A percentile compares a stretch with the other conserved stretches of the same genome.
Conservation (phyloP, 1,140 invertebrate genomes). For the Drosophila melanogaster region DNA sequence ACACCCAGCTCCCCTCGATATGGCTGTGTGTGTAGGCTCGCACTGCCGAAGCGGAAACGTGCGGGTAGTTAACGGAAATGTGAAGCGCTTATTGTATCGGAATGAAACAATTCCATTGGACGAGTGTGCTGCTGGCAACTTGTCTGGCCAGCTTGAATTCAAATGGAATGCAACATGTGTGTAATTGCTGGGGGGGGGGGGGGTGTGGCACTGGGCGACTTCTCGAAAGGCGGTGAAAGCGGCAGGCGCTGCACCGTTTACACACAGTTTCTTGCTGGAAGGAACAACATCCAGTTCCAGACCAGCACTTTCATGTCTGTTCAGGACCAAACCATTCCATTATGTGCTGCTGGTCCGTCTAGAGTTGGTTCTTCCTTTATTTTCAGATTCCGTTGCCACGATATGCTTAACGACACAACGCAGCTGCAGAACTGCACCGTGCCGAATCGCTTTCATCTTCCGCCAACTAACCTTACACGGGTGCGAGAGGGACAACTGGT, state of each 20-base stretch:
- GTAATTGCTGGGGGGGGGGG: neutral
- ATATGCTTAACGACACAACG: neutral
- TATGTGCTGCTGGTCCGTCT: neutral
- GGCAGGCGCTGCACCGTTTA: neutral
- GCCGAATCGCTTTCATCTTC: neutral
- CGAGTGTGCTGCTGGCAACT: constrained; percentile 19
- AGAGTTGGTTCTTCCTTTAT: neutral
- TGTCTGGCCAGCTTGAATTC: constrained; percentile 39
- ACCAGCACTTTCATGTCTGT: neutral
- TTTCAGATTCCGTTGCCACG: neutral
- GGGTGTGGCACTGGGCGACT: neutral
- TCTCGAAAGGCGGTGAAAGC: neutral
- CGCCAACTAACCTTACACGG: neutral
- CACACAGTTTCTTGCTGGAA: neutral
- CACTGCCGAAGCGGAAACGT: constrained; percentile 57
- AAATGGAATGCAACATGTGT: constrained; percentile 15
- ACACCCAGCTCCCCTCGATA: constrained; percentile 9
- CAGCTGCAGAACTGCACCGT: constrained; percentile 4
- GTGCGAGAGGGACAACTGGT: constrained; percentile 24
- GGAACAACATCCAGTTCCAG: neutral
- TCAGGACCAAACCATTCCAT: neutral
- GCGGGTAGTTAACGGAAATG: constrained; percentile 71
- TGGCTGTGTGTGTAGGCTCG: constrained; percentile 15
- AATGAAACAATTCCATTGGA: constrained; percentile 75
- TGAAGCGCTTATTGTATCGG: constrained; percentile 65